phyloP scores from a whole-genome alignment of 2,113 vertebrate species.

The Atherinomorus stipes region DNA sequence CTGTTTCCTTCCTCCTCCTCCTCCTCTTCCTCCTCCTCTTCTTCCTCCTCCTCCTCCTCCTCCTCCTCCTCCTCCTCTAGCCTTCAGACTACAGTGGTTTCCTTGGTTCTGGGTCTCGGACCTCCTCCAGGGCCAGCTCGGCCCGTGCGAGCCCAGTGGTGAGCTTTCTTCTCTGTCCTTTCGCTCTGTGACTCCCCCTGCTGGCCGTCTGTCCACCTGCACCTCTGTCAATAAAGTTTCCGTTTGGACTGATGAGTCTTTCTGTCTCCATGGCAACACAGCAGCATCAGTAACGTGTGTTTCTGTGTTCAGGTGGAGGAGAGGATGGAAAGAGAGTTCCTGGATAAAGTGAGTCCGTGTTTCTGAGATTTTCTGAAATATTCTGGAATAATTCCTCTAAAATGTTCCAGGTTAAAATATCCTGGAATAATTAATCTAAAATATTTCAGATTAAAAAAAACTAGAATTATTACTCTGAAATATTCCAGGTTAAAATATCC shows the following conservation, averaged over 20 bases:
- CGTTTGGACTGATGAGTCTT: too few species aligned
- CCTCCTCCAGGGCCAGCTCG: conserved; percentile 94
- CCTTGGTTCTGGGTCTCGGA: conserved; percentile 89
- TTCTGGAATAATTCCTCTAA: neutral
- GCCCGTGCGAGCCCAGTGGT: conserved; percentile 98
- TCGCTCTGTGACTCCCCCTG: neutral
- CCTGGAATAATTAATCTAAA: too few species aligned
- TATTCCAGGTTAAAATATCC: too few species aligned
- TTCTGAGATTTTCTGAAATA: too few species aligned
- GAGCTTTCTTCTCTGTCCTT: conserved; percentile 74
- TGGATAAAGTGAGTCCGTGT: conserved; percentile 84
- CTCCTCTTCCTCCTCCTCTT: neutral
- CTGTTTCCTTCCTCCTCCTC: too few species aligned
- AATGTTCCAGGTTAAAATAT: neutral
- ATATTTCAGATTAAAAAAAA: too few species aligned
- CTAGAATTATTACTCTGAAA: too few species aligned
- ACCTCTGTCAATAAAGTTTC: too few species aligned
- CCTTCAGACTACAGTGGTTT: conserved; percentile 90
- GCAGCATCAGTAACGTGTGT: conserved; percentile 2
- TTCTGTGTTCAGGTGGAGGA: conserved; percentile 77
- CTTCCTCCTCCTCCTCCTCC: too few species aligned
- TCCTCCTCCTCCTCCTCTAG: conserved; percentile 62
- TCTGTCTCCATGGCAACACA: too few species aligned
- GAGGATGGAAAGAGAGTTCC: conserved; percentile 87
- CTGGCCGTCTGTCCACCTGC: too few species aligned